phyloP scores from a whole-genome alignment of 2,113 vertebrate species.

The Vidua macroura region DNA sequence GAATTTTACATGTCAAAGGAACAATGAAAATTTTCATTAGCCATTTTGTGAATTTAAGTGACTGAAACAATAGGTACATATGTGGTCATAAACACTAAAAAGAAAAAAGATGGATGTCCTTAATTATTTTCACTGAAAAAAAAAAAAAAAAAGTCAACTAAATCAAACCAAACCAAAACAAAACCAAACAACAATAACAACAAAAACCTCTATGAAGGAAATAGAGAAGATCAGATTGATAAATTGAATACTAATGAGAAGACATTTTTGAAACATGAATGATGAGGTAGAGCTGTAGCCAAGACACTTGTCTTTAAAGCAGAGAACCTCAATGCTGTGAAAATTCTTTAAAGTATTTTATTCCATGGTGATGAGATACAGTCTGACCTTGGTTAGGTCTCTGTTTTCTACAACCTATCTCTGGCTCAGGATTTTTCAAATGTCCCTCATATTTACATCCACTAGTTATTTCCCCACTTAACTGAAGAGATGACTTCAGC shows the following conservation, averaged over 20 bases:
- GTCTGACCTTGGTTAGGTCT: neutral
- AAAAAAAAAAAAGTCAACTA: neutral
- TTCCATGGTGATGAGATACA: neutral
- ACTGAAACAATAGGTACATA: neutral
- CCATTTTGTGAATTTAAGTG: neutral
- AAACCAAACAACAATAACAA: neutral
- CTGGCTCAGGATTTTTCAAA: neutral
- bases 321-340: neutral
- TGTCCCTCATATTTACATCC: neutral
- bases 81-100: neutral
- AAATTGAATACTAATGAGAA: neutral
- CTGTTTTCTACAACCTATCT: neutral
- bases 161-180: neutral
- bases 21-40: neutral
- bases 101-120: neutral
- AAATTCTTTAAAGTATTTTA: neutral
- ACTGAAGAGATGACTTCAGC: neutral
- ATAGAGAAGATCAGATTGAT: neutral
- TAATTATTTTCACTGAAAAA: neutral
- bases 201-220: neutral
- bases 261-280: neutral
- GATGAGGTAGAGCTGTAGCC: neutral
- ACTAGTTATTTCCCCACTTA: neutral
- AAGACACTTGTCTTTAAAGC: neutral
- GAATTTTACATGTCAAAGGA: neutral